A percentile compares a stretch with the other conserved stretches of the same genome.
phyloP scores from a whole-genome alignment of 2,888 invertebrate genomes.

The Pandemis cinnamomeana region DNA sequence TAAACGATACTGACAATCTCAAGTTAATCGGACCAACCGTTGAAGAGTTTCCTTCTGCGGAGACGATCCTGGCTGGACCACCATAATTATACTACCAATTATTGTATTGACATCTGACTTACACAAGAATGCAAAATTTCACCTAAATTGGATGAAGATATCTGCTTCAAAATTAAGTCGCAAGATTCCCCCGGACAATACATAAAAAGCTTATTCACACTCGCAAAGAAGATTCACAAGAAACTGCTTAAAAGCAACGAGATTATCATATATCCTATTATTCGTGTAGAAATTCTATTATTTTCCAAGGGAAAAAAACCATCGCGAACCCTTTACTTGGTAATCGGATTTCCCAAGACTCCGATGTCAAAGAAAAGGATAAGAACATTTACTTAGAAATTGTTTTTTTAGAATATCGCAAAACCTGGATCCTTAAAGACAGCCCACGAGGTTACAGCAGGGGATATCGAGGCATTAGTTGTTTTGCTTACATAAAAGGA shows the following conservation, averaged over 20 bases:
- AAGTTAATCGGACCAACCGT: too few relatives aligned
- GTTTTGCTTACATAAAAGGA: not conserved
- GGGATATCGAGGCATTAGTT: not conserved
- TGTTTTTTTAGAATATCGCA: conserved; percentile 14
- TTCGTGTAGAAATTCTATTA: conserved; percentile 22
- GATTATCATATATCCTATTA: conserved; percentile 37
- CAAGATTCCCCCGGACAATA: too few relatives aligned
- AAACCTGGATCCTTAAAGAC: not conserved
- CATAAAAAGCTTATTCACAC: not conserved
- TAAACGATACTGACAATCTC: too few relatives aligned
- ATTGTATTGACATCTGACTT: too few relatives aligned
- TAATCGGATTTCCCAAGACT: conserved; percentile 28
- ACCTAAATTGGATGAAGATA: too few relatives aligned
- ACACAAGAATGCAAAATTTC: too few relatives aligned
- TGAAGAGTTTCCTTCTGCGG: too few relatives aligned
- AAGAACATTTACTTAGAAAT: conserved; percentile 13
- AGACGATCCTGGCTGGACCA: too few relatives aligned
- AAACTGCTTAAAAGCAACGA: conserved; percentile 8
- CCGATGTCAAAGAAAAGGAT: conserved; percentile 26
- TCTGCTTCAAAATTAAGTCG: too few relatives aligned
- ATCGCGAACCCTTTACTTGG: not conserved
- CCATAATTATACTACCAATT: too few relatives aligned
- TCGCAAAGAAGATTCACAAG: not conserved
- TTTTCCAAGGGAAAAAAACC: conserved; percentile 13
- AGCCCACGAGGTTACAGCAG: not conserved